These are phyloP conservation scores for Poecile montanus DNA, from an alignment of 2,797 vertebrate species.

Conservation along the genomic window DNA sequence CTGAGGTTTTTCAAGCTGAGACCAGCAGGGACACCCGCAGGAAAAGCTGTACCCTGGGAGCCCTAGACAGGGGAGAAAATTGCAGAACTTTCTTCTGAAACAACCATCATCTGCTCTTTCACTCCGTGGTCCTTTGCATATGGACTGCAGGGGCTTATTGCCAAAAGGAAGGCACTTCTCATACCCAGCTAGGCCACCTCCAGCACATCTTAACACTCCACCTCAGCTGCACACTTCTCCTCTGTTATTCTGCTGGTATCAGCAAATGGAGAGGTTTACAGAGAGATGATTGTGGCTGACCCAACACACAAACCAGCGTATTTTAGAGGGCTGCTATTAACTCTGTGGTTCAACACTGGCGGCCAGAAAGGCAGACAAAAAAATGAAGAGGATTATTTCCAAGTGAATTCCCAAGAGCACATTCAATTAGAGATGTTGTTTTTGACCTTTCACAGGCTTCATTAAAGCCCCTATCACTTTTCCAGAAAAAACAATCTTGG, in stretches of 20 bases:
- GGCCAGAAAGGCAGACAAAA: conserved; percentile 21
- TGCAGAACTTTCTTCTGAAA: background rate
- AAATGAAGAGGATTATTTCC: conserved; percentile 6
- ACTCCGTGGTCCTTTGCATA: background rate
- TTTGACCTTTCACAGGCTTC: conserved; percentile 29
- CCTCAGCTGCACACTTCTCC: background rate
- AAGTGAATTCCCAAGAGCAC: conserved; percentile 6
- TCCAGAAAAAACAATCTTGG: conserved; percentile 21
- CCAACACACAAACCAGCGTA: background rate
- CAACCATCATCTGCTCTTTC: background rate
- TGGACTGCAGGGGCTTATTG: background rate
- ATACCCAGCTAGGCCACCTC: background rate
- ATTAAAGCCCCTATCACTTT: background rate
- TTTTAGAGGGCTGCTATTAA: conserved; percentile 11
- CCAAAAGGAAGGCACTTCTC: background rate
- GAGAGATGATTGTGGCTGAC: background rate
- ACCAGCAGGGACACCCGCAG: background rate
- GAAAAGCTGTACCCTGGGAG: background rate
- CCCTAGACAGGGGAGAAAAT: background rate
- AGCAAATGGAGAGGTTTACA: background rate
- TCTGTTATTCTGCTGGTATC: background rate
- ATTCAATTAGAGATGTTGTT: conserved; percentile 26
- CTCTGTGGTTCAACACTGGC: conserved; percentile 37
- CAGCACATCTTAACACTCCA: background rate
- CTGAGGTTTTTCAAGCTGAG: background rate